Evolutionary conservation across 2,113 vertebrate genomes (phyloP), one percentile per base, ranked within the genome.

Genomic region (Leptocoma aspasia): DNA sequence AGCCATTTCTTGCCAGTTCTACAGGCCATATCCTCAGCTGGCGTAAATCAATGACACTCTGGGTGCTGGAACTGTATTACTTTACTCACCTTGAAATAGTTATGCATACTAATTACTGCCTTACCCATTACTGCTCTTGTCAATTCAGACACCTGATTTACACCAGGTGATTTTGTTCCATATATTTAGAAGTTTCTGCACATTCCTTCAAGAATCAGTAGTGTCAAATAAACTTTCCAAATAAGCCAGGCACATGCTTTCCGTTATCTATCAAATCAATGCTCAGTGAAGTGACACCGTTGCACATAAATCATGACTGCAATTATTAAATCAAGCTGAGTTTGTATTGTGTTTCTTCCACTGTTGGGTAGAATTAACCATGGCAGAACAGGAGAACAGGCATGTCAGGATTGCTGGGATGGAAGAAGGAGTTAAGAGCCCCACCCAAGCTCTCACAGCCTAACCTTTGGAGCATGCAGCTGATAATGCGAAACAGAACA

Each of bases 401-500:
- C 60, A 59, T 0, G 1, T 85, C 60, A 56, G 70, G 28, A 60
- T 61, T 14, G 4, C 75, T 76, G 54, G 85, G 70, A 61, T 94
- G 85, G 94, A 71, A 93, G 94, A 92, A 95, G 87, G 96, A 96
- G 78, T 95, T 92, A 98, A 97, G 97, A 94, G 77, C 90, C 87
- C 83, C 86, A 80, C 95, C 88, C 92, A 89, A 73, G 86, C 42
- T 89, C 85, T 89, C 96, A 86, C 86, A 95, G 64, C 71, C 78
- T 96, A 96, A 97, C 82, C 94, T 97, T 96, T 95, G 86, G 93
- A 95, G 90, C 94, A 90, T 66, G 89, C 86, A 86, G 80, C 90
- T 89, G 91, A 96, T 97, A 95, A 97, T 96, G 86, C 1, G 56
- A 96, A 97, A 95, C 88, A 92, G 94, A 96, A 96, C 94, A 91